These are phyloP conservation scores for Melanostigma gelatinosum DNA, from an alignment of 2,113 vertebrate genomes.

Conservation along the genomic window DNA sequence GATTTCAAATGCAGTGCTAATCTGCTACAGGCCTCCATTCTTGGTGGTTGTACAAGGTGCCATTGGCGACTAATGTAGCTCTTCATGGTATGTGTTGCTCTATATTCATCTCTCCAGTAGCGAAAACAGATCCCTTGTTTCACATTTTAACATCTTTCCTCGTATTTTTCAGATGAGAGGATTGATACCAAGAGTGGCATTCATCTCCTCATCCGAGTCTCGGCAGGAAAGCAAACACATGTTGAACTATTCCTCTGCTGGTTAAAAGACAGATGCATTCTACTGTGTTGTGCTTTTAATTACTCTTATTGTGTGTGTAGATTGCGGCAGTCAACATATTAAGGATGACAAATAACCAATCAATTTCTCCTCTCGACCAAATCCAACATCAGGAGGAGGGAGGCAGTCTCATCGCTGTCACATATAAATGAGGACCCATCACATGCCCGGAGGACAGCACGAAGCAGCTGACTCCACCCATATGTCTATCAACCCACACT, in stretches of 20 bases:
- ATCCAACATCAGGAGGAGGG: constrained; percentile 30
- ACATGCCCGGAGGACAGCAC: constrained; percentile 23
- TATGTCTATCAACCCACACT: constrained; percentile 47
- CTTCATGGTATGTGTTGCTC: not conserved
- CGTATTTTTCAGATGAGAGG: not conserved
- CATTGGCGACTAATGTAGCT: not conserved
- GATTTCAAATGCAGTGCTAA: too few relatives aligned
- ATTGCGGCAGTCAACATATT: constrained; percentile 31
- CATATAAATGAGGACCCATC: constrained; percentile 4
- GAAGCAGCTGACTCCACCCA: constrained; percentile 43
- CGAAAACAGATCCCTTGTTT: not conserved
- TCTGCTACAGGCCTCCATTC: not conserved
- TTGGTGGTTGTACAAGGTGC: not conserved
- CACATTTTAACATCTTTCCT: not conserved
- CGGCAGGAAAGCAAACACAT: not conserved
- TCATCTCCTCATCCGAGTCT: not conserved
- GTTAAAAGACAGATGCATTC: not conserved
- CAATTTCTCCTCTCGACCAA: constrained; percentile 36
- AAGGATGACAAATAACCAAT: constrained; percentile 51
- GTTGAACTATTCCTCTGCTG: not conserved
- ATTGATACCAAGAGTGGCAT: not conserved
- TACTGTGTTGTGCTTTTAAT: constrained; percentile 9
- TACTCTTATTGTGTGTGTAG: not conserved
- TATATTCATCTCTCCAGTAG: not conserved
- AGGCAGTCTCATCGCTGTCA: constrained; percentile 40